Base-by-base conservation (phyloP, 1,140 invertebrate species). In the Hypsibius dujardini region DNA sequence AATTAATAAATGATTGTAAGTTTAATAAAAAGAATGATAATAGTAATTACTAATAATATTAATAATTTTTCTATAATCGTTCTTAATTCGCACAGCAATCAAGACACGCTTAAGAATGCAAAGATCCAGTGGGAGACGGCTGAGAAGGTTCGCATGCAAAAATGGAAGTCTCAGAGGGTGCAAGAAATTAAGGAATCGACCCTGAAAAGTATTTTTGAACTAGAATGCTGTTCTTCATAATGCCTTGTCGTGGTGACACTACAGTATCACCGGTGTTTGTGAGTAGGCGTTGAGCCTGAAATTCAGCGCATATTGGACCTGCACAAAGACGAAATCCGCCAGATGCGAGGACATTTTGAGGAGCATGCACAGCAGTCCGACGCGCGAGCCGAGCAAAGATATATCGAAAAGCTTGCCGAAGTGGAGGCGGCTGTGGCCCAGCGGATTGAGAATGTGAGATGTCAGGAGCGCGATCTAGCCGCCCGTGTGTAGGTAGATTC, bases 301-400 rank as follows among this genome's bases (percentile, higher is more conserved):
- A 56, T 56, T n/a, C 50, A 56, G n/a, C 50, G n/a, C 50, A n/a
- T 56, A 56, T n/a, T 56, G 50, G 50, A 56, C 50, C 7, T 56
- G 50, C 50, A 56, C 50, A 56, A n/a, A n/a, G 50, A 56, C 7
- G 50, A 56, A 56, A 12, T n/a, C 7, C 50, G n/a, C 7, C 7
- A 56, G n/a, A 56, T 56, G 50, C 50, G n/a, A n/a, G 50, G n/a
- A 7, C 7, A 56, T 7, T 56, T 56, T n/a, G 50, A 56, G 50
- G 7, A 12, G 7, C n/a, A 12, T 12, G 7, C n/a, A n/a, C 7
- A 56, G n/a, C 7, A 56, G 50, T 56, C 50, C 7, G 50, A 56
- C n/a, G 50, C 50, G 7, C 7, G 50, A n/a, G 50, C 50, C 7
- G 50, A 56, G 50, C 50, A 56, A n/a, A 56, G 7, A 7, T 56